Percentiles rank a stretch among this genome's conserved stretches.
Conservation (phyloP, 2,888 invertebrate genomes). For the Leptopterna dolabrata region DNA sequence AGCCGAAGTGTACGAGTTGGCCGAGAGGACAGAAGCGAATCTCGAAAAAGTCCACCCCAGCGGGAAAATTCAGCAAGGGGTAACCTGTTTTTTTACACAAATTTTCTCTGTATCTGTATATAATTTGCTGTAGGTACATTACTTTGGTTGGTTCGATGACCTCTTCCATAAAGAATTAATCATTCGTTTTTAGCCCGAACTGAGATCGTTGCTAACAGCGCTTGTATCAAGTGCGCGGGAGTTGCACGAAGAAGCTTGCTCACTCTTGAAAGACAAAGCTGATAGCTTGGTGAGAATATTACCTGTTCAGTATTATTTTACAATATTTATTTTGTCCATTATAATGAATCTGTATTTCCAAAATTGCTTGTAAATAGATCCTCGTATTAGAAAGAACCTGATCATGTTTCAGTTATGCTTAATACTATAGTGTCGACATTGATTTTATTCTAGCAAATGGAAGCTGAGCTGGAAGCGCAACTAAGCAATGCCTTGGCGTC, state of each 20-base stretch:
- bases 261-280: constrained; percentile 76
- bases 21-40: constrained; percentile 77
- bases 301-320: background rate
- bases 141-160: too few relatives aligned
- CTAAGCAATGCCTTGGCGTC: constrained; percentile 75
- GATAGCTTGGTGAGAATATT: constrained; percentile 70
- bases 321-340: too few relatives aligned
- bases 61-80: constrained; percentile 82
- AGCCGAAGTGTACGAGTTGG: constrained; percentile 80
- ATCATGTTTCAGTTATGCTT: too few relatives aligned
- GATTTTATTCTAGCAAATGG: constrained; percentile 68
- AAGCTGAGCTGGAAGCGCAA: constrained; percentile 77
- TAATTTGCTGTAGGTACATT: too few relatives aligned
- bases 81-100: constrained; percentile 64
- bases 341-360: background rate
- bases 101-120: too few relatives aligned
- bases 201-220: constrained; percentile 81
- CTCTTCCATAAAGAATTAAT: too few relatives aligned
- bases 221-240: constrained; percentile 76
- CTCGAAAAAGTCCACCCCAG: constrained; percentile 83
- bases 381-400: too few relatives aligned
- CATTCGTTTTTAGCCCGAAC: constrained; percentile 70
- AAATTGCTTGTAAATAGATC: too few relatives aligned
- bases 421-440: too few relatives aligned
- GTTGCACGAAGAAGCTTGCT: constrained; percentile 80